phyloP scores from a whole-genome alignment of 1,140 invertebrate species.

The Drosophila lacertosa region DNA sequence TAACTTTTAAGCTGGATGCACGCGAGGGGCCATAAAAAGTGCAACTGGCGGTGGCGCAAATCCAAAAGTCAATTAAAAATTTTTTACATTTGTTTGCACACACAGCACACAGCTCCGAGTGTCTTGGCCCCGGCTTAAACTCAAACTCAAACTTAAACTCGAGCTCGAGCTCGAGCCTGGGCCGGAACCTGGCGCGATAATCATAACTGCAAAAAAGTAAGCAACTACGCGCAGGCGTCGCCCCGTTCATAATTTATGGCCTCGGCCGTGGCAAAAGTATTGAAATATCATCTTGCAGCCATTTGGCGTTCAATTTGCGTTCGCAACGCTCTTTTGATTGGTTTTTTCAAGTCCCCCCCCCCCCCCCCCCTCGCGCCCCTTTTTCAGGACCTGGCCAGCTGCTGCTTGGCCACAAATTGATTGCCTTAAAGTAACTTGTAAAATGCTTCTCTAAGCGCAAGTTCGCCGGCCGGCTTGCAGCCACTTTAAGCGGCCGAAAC shows the following conservation, averaged over 20 bases:
- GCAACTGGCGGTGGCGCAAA: slow-evolving; percentile 70
- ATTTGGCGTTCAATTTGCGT: slow-evolving; percentile 82
- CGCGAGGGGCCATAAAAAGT: slow-evolving; percentile 81
- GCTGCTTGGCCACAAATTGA: slow-evolving; percentile 70
- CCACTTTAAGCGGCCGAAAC: slow-evolving; percentile 64
- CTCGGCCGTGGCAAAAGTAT: slow-evolving; percentile 51
- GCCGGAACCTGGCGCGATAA: slow-evolving; percentile 69
- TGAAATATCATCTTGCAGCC: slow-evolving; percentile 79
- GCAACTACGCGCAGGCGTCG: slow-evolving; percentile 79
- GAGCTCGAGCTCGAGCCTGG: not conserved
- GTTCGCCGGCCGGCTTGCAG: slow-evolving; percentile 17
- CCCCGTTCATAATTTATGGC: slow-evolving; percentile 76
- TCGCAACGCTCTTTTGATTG: slow-evolving; percentile 82
- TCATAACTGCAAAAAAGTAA: slow-evolving; percentile 83
- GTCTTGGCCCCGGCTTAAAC: too few relatives aligned
- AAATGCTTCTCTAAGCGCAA: slow-evolving; percentile 71
- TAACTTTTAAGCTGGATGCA: slow-evolving; percentile 81
- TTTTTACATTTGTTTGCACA: slow-evolving; percentile 83
- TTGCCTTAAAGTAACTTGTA: slow-evolving; percentile 83
- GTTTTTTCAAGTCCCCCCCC: slow-evolving; percentile 57
- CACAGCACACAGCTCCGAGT: slow-evolving; percentile 13
- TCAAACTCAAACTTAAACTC: too few relatives aligned
- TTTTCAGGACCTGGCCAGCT: slow-evolving; percentile 9
- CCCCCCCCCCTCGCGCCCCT: slow-evolving; percentile 1
- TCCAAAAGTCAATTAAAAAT: slow-evolving; percentile 83